A percentile compares a stretch with the other conserved stretches of the same genome.
Conservation (phyloP, 2,113 vertebrate species). For the Hypocryptadius cinnamomeus region DNA sequence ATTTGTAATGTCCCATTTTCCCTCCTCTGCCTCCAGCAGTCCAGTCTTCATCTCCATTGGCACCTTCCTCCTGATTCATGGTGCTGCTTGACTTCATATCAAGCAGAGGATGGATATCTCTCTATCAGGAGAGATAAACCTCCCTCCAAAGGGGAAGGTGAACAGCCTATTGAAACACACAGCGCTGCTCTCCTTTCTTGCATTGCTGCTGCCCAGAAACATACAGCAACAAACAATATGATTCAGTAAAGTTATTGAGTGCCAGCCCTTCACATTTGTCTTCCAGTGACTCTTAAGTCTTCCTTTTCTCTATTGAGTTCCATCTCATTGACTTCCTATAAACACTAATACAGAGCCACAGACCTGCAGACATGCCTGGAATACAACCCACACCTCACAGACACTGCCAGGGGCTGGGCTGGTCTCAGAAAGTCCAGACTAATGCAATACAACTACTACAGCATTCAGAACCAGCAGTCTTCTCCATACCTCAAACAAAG, state of each 20-base stretch:
- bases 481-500: background rate
- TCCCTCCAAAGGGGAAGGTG: background rate
- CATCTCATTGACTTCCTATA: constrained; percentile 70
- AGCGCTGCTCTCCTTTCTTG: background rate
- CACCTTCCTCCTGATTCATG: background rate
- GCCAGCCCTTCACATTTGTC: constrained; percentile 61
- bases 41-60: background rate
- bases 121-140: constrained; percentile 11
- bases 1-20: background rate
- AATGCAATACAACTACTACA: background rate
- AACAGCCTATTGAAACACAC: background rate
- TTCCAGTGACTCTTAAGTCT: constrained; percentile 63
- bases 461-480: accelerated
- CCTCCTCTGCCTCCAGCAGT: background rate
- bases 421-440: background rate
- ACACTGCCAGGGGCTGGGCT: background rate
- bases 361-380: constrained; percentile 54
- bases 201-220: background rate
- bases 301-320: constrained; percentile 64
- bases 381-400: constrained; percentile 38
- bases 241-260: constrained; percentile 62
- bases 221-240: constrained; percentile 22
- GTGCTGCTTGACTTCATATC: background rate
- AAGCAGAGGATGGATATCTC: background rate
- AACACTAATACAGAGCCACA: constrained; percentile 62